A percentile compares a stretch with the other conserved stretches of the same genome.
Evolutionary conservation across 2,113 vertebrate species (phyloP).

Genomic region (Lanius ludovicianus): DNA sequence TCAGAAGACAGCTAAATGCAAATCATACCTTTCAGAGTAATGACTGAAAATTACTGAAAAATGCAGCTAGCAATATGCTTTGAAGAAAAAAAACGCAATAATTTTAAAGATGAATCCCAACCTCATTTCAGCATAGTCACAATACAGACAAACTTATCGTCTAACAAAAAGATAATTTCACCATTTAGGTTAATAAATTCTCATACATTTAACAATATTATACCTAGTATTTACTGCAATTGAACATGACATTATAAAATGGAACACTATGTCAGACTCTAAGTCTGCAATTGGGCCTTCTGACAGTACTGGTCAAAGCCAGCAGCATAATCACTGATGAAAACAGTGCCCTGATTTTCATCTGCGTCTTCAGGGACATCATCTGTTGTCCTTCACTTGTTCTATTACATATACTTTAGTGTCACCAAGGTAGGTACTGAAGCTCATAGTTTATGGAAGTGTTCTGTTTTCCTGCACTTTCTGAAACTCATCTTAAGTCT

Average conservation of each 20-base stretch:
- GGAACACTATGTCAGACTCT: neutral
- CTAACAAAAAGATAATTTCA: neutral
- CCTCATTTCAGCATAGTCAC: neutral
- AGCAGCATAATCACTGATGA: neutral
- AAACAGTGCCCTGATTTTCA: neutral
- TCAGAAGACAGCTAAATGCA: neutral
- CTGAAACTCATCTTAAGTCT: neutral
- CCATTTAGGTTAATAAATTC: neutral
- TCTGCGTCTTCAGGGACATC: neutral
- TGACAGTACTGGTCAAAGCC: neutral
- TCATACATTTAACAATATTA: neutral
- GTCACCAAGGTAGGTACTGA: neutral
- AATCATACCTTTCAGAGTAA: neutral
- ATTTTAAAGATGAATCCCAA: neutral
- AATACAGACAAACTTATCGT: neutral
- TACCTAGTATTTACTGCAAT: neutral
- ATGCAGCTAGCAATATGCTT: neutral
- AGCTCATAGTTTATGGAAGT: neutral
- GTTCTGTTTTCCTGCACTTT: neutral
- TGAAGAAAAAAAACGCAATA: neutral
- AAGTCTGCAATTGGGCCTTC: neutral
- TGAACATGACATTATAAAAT: neutral
- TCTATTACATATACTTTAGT: neutral
- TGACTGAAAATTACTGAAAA: neutral
- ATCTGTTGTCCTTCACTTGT: neutral